Conservation (phyloP, 2,888 invertebrate genomes). For the Therioaphis trifolii region DNA sequence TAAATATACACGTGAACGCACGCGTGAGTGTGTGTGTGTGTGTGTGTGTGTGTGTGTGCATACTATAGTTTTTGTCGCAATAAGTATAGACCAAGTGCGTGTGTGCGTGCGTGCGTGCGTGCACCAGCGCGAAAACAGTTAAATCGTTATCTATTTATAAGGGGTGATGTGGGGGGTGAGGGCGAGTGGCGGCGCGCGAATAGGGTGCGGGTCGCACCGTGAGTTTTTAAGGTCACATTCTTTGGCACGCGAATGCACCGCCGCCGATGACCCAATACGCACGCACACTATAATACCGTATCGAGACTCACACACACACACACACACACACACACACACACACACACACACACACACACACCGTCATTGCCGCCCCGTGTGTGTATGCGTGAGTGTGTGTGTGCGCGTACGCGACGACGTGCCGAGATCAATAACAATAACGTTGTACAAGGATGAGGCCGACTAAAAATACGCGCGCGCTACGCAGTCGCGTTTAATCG, state of each 20-base stretch:
- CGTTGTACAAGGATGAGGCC: conserved; percentile 20
- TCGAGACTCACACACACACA: too few relatives aligned
- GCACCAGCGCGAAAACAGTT: background rate
- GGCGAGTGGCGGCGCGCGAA: background rate
- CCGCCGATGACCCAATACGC: conserved; percentile 16
- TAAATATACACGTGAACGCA: too few relatives aligned
- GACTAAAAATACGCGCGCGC: conserved; percentile 8
- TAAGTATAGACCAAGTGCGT: background rate
- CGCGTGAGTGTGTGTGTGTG: too few relatives aligned
- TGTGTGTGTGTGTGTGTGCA: too few relatives aligned
- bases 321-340: too few relatives aligned
- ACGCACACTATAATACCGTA: too few relatives aligned
- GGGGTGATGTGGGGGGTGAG: background rate
- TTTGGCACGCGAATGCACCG: conserved; percentile 23
- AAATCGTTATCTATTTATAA: conserved; percentile 53
- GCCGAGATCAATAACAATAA: conserved; percentile 12
- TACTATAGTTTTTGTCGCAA: background rate
- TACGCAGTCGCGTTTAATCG: background rate
- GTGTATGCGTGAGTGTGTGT: too few relatives aligned
- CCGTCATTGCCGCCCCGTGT: too few relatives aligned
- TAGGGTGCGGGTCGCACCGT: background rate
- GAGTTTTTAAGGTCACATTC: conserved; percentile 53
- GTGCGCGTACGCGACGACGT: background rate
- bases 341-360: too few relatives aligned
- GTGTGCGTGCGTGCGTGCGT: background rate